phyloP scores from a whole-genome alignment of 2,113 vertebrate species.

The Setophaga kirtlandii region DNA sequence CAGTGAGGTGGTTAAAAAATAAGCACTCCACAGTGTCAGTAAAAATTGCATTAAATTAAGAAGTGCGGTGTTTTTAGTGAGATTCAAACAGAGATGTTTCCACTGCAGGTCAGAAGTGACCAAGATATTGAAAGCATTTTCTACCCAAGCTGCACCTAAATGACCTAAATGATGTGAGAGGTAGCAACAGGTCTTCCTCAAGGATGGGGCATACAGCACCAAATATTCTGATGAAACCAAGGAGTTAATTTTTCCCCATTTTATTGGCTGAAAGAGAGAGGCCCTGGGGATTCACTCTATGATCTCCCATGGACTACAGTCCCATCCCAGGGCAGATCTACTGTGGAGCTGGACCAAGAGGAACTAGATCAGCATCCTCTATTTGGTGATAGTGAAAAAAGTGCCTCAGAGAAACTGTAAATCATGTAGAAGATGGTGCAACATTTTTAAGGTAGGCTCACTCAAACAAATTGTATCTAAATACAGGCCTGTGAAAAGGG shows the following conservation, averaged over 20 bases:
- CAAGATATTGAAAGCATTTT: not conserved
- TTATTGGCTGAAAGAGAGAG: not conserved
- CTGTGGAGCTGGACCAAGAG: not conserved
- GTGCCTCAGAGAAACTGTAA: not conserved
- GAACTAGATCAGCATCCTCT: not conserved
- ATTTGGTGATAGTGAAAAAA: not conserved
- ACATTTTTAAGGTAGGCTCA: not conserved
- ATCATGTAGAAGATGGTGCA: not conserved
- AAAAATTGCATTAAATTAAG: not conserved
- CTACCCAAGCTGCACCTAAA: not conserved
- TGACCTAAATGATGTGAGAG: not conserved
- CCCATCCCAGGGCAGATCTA: not conserved
- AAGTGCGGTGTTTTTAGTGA: not conserved
- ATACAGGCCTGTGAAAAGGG: not conserved
- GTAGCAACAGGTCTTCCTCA: not conserved
- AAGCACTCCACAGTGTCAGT: not conserved
- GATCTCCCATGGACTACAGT: not conserved
- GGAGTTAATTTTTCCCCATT: not conserved
- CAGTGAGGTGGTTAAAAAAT: not conserved
- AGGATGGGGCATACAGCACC: not conserved
- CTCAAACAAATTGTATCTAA: not conserved
- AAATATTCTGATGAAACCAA: fast-evolving
- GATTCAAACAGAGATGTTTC: not conserved
- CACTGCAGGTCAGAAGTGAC: not conserved
- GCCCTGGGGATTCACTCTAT: not conserved